Conservation (phyloP, 2,113 vertebrate species). For the Leptodactylus fuscus region DNA sequence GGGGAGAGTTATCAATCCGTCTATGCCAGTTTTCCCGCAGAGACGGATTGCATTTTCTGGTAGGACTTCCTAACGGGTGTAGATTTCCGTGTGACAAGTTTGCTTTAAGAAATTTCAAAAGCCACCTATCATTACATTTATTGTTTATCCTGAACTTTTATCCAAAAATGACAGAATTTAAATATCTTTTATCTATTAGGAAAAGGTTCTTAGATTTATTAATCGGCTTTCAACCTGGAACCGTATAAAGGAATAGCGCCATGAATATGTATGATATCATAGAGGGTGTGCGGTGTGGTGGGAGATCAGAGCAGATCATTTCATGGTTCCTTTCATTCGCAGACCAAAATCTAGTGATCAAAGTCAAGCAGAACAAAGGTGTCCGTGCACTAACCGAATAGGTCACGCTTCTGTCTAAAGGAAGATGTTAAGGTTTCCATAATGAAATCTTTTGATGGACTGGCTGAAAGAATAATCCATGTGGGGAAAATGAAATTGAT, state of each 20-base stretch:
- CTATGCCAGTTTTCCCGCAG: too few relatives aligned
- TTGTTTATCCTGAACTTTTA: not conserved
- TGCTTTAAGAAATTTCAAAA: too few relatives aligned
- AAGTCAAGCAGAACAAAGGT: slow-evolving; percentile 46
- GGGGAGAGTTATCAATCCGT: too few relatives aligned
- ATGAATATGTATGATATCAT: slow-evolving; percentile 27
- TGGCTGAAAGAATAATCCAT: slow-evolving; percentile 1
- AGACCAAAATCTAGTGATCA: slow-evolving; percentile 33
- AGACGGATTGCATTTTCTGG: too few relatives aligned
- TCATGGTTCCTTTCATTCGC: slow-evolving; percentile 14
- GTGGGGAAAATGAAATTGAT: not conserved
- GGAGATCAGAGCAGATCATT: slow-evolving; percentile 30
- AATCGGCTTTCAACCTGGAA: not conserved
- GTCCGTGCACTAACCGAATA: slow-evolving; percentile 22
- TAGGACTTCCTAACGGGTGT: too few relatives aligned
- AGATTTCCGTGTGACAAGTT: too few relatives aligned
- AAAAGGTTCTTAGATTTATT: not conserved
- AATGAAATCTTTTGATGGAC: slow-evolving; percentile 39
- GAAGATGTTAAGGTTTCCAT: slow-evolving; percentile 3
- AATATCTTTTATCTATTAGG: too few relatives aligned
- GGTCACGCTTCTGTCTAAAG: slow-evolving; percentile 36
- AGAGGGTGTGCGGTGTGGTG: not conserved
- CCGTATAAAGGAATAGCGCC: not conserved
- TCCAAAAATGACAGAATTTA: not conserved
- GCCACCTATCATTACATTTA: not conserved